Evolutionary conservation across 2,113 vertebrate species (phyloP), one percentile per base, ranked within the genome.

Genomic region (Cheirogaleus medius): DNA sequence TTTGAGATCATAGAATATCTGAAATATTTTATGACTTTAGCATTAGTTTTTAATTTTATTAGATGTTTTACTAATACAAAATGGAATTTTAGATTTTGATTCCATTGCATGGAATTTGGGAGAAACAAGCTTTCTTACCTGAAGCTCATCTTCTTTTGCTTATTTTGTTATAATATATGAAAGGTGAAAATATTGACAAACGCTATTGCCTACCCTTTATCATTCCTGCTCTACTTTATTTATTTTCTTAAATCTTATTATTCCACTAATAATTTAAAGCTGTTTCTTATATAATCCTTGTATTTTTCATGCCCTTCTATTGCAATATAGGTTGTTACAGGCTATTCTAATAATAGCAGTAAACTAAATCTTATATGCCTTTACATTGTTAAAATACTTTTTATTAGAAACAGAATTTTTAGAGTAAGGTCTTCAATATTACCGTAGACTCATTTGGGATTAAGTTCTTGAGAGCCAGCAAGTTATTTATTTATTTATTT

Each of bases 371-470:
- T 93, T 39, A 96, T 15, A 17, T 85, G 29, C 34, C 78, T 94
- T 95, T 71, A 83, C 60, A 37, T 78, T 86, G 11, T 83, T 97
- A 18, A 98, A 94, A 77, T 96, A 98, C 21, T 85, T 96, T 97
- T 95, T 34, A 74, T 12, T 82, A 85, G 84, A 89, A 93, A 94
- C 69, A 96, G 49, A 91, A 63, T 8, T 69, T 93, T 98, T 97
- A 42, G 90, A 96, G 52, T 86, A 89, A 82, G 80, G 3, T 94
- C 86, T 84, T 95, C 37, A 60, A 2, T 96, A 94, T 47, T 23
- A 37, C 39, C 82, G 91, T 97, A 89, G 56, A 95, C 76, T 93
- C 42, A 96, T 95, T 87, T 95, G 74, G 68, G 95, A 85, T 17
- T 80, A 84, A 20, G 44, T 95, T 98, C 93, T 85, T 73, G 73